Percentiles rank a stretch among this genome's conserved stretches.
Conservation (phyloP, 2,888 invertebrate species). For the Tiliacea citrago region DNA sequence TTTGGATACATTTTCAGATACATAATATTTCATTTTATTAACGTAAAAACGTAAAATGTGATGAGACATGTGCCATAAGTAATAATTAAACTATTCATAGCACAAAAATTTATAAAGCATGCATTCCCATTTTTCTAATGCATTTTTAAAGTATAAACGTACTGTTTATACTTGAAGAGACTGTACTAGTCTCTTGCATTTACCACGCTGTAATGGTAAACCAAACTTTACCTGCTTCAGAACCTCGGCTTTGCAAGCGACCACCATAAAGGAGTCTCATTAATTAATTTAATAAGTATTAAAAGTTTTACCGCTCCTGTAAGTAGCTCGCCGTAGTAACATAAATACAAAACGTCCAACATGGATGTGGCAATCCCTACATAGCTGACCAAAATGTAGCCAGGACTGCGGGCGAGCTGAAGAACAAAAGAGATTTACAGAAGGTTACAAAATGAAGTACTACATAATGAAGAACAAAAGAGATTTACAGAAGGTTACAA, state of each 20-base stretch:
- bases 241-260: background rate
- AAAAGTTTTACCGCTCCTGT: constrained; percentile 63
- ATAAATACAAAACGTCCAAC: constrained; percentile 59
- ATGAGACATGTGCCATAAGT: no score
- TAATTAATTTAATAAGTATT: constrained; percentile 38
- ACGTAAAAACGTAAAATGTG: no score
- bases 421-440: constrained; percentile 21
- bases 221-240: constrained; percentile 2
- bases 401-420: constrained; percentile 66
- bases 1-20: no score
- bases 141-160: background rate
- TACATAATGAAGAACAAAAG: no score
- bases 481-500: no score
- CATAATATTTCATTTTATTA: no score
- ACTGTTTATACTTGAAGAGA: no score
- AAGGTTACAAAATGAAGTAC: no score
- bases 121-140: background rate
- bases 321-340: constrained; percentile 68
- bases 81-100: no score
- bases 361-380: constrained; percentile 55
- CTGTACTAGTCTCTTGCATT: background rate
- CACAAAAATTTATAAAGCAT: background rate
- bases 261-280: constrained; percentile 12
- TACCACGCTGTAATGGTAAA: background rate
- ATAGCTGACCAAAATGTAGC: constrained; percentile 63